Evolutionary conservation across 2,888 invertebrate species (phyloP).

Genomic region (Trissonchulus sp.): DNA sequence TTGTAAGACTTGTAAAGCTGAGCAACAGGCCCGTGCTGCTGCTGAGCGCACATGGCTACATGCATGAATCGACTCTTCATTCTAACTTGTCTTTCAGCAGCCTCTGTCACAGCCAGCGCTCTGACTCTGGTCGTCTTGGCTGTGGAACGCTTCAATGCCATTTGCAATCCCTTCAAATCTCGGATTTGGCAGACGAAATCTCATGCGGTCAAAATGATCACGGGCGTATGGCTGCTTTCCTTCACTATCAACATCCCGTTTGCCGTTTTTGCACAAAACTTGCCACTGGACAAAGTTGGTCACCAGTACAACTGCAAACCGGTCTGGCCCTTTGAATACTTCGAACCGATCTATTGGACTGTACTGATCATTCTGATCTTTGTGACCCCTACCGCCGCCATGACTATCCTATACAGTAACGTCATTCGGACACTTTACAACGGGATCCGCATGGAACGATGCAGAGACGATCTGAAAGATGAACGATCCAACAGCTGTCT

Average conservation of each 20-base stretch:
- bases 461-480: background rate
- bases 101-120: conserved; percentile 68
- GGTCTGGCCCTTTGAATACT: conserved; percentile 45
- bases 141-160: conserved; percentile 71
- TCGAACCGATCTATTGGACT: conserved; percentile 41
- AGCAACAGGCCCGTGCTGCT: no score
- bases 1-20: no score
- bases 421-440: conserved; percentile 52
- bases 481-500: background rate
- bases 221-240: conserved; percentile 64
- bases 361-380: conserved; percentile 62
- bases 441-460: conserved; percentile 51
- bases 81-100: conserved; percentile 66
- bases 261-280: conserved; percentile 39
- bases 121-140: conserved; percentile 73
- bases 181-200: conserved; percentile 62
- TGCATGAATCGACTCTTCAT: no score
- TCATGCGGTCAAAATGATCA: conserved; percentile 68
- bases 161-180: conserved; percentile 68
- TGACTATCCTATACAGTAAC: conserved; percentile 56
- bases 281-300: conserved; percentile 34
- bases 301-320: conserved; percentile 33
- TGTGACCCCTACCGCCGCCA: conserved; percentile 68
- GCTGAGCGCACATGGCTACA: no score
- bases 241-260: conserved; percentile 60